phyloP scores from a whole-genome alignment of 2,797 vertebrate species.

The Hephaestus fuliginosus region DNA sequence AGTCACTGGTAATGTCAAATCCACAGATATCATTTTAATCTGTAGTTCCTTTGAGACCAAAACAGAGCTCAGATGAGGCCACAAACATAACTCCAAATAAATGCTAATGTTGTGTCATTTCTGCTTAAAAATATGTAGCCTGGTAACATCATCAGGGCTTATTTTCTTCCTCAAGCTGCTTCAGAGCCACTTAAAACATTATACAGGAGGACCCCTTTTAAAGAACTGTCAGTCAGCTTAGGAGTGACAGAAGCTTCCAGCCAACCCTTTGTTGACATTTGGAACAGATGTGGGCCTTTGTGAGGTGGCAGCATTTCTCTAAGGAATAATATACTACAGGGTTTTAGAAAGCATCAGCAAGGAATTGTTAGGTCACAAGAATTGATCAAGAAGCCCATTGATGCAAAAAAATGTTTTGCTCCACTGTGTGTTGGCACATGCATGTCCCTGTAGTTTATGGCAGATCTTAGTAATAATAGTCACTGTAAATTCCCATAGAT shows the following conservation, averaged over 20 bases:
- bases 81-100: neutral
- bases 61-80: too few relatives aligned
- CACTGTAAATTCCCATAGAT: slow-evolving; percentile 15
- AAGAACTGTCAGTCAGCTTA: too few relatives aligned
- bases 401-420: neutral
- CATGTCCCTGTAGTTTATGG: neutral
- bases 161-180: neutral
- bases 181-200: neutral
- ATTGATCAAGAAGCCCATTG: neutral
- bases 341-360: neutral
- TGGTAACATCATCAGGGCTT: neutral
- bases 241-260: too few relatives aligned
- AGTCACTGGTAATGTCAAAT: neutral
- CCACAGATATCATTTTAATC: neutral
- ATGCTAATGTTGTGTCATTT: too few relatives aligned
- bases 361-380: neutral
- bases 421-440: neutral
- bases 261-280: neutral
- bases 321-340: neutral
- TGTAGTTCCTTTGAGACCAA: neutral
- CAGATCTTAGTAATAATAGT: slow-evolving; percentile 7
- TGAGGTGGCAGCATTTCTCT: neutral
- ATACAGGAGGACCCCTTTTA: too few relatives aligned
- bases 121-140: neutral
- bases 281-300: neutral